phyloP scores from a whole-genome alignment of 2,888 invertebrate genomes.

The Noctua janthina region DNA sequence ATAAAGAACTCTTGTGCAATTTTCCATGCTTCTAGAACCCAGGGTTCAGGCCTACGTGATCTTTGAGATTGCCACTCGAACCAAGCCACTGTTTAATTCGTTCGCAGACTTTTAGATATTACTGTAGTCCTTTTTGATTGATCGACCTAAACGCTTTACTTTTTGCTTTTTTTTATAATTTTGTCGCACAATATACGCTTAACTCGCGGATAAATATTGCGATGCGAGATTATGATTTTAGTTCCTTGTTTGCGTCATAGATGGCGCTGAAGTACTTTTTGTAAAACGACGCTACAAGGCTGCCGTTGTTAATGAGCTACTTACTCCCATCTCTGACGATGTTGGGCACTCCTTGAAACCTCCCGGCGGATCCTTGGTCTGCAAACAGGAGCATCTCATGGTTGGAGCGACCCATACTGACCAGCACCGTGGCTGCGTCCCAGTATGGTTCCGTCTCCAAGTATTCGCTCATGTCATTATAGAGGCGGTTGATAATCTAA shows the following conservation, averaged over 20 bases:
- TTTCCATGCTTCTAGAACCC: too few relatives aligned
- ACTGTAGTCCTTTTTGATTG: too few relatives aligned
- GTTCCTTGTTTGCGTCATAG: background rate
- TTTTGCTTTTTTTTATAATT: too few relatives aligned
- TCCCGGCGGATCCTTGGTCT: slow-evolving; percentile 81
- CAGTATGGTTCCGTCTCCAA: slow-evolving; percentile 80
- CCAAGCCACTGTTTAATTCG: too few relatives aligned
- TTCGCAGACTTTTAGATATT: too few relatives aligned
- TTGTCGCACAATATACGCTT: too few relatives aligned
- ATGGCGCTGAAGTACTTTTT: background rate
- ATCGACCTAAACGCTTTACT: too few relatives aligned
- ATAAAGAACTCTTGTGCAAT: background rate
- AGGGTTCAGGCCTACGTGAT: too few relatives aligned
- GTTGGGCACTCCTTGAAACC: slow-evolving; percentile 80
- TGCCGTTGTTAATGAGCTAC: slow-evolving; percentile 53
- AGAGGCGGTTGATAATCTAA: slow-evolving; percentile 78
- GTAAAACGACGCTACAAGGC: background rate
- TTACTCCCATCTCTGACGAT: slow-evolving; percentile 76
- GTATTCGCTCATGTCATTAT: slow-evolving; percentile 82
- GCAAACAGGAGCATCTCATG: slow-evolving; percentile 82
- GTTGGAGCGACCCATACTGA: slow-evolving; percentile 73
- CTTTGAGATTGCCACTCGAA: too few relatives aligned
- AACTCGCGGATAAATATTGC: background rate
- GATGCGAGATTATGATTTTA: background rate
- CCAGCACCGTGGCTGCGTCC: slow-evolving; percentile 79